Percentiles rank a stretch among this genome's conserved stretches.
Evolutionary conservation across 2,888 invertebrate species (phyloP).

Genomic region (Ochlodes sylvanus): DNA sequence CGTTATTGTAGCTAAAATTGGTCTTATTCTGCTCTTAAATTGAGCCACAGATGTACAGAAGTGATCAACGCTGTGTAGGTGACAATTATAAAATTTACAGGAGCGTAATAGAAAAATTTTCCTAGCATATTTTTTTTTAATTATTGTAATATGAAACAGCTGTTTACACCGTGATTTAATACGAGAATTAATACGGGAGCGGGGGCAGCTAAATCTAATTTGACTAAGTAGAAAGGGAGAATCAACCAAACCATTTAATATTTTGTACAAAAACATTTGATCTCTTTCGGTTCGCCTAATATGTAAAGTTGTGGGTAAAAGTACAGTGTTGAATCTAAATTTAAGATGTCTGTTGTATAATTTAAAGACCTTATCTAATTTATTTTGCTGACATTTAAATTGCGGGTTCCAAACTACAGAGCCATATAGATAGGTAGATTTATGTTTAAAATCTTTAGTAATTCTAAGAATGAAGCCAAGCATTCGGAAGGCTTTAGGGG

Average conservation of each 20-base stretch:
- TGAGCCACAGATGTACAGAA: too few relatives aligned
- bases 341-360: slow-evolving; percentile 13
- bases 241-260: slow-evolving; percentile 7
- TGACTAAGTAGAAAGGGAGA: slow-evolving; percentile 2
- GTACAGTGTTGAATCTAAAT: slow-evolving; percentile 3
- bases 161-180: not conserved
- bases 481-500: too few relatives aligned
- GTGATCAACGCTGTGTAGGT: too few relatives aligned
- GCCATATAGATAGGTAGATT: too few relatives aligned
- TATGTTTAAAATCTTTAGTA: too few relatives aligned
- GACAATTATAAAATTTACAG: too few relatives aligned
- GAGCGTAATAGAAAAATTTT: too few relatives aligned
- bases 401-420: slow-evolving; percentile 31
- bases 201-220: slow-evolving; percentile 15
- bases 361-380: slow-evolving; percentile 4
- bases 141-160: slow-evolving; percentile 6
- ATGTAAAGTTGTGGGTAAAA: not conserved
- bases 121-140: too few relatives aligned
- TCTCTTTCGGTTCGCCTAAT: not conserved
- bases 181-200: too few relatives aligned
- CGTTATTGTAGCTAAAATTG: too few relatives aligned
- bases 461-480: too few relatives aligned
- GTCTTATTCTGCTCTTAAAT: too few relatives aligned
- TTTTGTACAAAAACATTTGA: slow-evolving; percentile 15
- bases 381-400: slow-evolving; percentile 18